Percentiles rank a stretch among this genome's conserved stretches.
Evolutionary conservation across 1,140 invertebrate species (phyloP).

Genomic region (Sycophaga agraensis): DNA sequence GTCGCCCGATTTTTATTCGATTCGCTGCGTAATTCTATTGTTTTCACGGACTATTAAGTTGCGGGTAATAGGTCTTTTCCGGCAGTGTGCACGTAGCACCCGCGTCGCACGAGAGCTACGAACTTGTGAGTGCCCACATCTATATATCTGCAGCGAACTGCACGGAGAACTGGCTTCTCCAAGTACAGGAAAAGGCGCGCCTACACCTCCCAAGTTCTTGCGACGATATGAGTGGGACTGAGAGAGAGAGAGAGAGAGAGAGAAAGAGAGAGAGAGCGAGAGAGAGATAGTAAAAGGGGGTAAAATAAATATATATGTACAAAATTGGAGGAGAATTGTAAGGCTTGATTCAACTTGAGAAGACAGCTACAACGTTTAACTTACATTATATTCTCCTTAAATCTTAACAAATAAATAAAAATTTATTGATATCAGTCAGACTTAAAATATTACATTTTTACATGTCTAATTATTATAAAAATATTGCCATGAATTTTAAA

Average conservation of each 20-base stretch:
- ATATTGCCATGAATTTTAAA: no score
- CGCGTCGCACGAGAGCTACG: background rate
- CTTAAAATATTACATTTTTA: no score
- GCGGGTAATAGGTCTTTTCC: conserved; percentile 53
- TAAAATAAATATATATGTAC: no score
- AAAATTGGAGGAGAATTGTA: no score
- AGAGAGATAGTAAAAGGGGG: no score
- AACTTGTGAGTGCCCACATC: conserved; percentile 32
- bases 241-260: conserved; percentile 10
- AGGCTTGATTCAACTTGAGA: no score
- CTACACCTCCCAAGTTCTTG: conserved; percentile 4
- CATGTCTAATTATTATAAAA: no score
- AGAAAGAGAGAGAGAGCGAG: background rate
- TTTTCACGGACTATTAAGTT: conserved; percentile 60
- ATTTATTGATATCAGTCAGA: no score
- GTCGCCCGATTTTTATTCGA: conserved; percentile 52
- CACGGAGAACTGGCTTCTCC: conserved; percentile 42
- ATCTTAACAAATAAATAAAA: no score
- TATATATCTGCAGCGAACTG: conserved; percentile 15
- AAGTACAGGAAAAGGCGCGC: conserved; percentile 58
- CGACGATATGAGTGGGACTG: background rate
- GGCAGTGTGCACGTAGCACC: conserved; percentile 20
- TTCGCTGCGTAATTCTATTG: conserved; percentile 57
- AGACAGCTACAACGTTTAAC: no score
- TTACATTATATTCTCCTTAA: no score